These are phyloP conservation scores for Mercenaria mercenaria DNA, from an alignment of 1,140 invertebrate genomes.

Conservation along the genomic window DNA sequence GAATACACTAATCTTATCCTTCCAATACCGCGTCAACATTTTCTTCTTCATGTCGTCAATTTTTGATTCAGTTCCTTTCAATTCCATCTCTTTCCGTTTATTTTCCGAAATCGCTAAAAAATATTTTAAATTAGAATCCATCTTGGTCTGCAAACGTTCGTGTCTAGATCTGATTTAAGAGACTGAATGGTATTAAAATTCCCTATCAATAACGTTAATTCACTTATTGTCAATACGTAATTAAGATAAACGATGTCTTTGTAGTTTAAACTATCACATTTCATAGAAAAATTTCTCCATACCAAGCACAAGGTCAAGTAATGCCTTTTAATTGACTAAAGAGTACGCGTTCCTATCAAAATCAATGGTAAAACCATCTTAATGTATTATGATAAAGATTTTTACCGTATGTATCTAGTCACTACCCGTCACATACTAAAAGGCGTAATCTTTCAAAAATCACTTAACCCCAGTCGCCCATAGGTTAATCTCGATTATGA, in stretches of 20 bases:
- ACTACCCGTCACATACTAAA: slow-evolving; percentile 15
- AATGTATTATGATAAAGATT: background rate
- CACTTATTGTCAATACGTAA: slow-evolving; percentile 13
- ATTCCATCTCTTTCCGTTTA: slow-evolving; percentile 48
- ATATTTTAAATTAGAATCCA: slow-evolving; percentile 54
- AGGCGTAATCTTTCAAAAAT: slow-evolving; percentile 30
- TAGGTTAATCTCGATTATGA: slow-evolving; percentile 29
- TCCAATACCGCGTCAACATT: slow-evolving; percentile 63
- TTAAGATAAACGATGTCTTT: background rate
- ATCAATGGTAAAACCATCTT: background rate
- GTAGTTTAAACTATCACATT: slow-evolving; percentile 4
- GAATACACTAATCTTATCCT: slow-evolving; percentile 59
- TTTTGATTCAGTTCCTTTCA: slow-evolving; percentile 40
- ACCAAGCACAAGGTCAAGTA: background rate
- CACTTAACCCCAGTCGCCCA: background rate
- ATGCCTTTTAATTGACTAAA: background rate
- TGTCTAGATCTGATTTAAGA: background rate
- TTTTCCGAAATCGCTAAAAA: slow-evolving; percentile 62
- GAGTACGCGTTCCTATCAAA: background rate
- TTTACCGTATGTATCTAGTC: background rate
- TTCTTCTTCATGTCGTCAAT: slow-evolving; percentile 62
- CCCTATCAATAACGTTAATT: background rate
- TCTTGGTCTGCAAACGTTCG: background rate
- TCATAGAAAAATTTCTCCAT: slow-evolving; percentile 7
- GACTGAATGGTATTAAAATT: background rate